Percentiles rank a stretch among this genome's conserved stretches.
These are phyloP conservation scores for Cebus imitator DNA, from an alignment of 2,113 vertebrate genomes.

Conservation along the genomic window DNA sequence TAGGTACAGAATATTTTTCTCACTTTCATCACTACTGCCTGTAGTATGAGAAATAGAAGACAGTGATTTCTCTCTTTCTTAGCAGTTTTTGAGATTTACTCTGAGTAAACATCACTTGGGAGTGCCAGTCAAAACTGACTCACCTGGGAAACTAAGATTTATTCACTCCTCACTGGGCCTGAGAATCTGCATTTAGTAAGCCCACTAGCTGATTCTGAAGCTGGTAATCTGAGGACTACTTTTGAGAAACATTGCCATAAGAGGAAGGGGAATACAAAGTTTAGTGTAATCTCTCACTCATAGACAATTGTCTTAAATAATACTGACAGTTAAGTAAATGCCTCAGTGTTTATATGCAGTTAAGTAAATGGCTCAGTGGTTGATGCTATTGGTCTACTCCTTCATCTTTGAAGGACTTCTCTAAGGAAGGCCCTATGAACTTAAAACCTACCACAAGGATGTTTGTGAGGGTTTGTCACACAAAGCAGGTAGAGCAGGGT, in stretches of 20 bases:
- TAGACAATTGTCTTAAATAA: conserved; percentile 2
- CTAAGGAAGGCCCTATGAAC: neutral
- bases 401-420: neutral
- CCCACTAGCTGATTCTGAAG: neutral
- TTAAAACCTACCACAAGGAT: neutral
- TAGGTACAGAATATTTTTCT: neutral
- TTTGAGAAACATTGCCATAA: neutral
- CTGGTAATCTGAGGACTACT: neutral
- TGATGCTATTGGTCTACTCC: neutral
- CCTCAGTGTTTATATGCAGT: neutral
- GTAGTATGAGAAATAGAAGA: neutral
- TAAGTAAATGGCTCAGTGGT: neutral
- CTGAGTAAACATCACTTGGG: neutral
- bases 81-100: neutral
- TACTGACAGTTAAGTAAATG: neutral
- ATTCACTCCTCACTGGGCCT: neutral
- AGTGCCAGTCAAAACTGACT: neutral
- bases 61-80: neutral
- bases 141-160: neutral
- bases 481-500: neutral
- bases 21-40: neutral
- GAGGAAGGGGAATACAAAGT: neutral
- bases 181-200: neutral
- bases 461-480: neutral
- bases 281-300: neutral